These are phyloP conservation scores for Bettongia penicillata DNA, from an alignment of 2,113 vertebrate genomes.

Conservation along the genomic window DNA sequence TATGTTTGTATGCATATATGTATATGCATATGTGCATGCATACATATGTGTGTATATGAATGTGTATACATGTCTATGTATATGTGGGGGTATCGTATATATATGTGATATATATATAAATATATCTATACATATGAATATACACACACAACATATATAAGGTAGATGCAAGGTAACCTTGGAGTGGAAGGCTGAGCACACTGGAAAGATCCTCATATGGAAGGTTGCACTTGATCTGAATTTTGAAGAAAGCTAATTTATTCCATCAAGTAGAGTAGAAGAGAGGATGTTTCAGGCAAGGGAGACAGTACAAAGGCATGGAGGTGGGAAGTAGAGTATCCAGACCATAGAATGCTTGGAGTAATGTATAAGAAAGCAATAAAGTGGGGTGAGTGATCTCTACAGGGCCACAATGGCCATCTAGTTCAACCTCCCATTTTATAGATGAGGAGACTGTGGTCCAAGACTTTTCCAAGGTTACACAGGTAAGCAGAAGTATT, in stretches of 20 bases:
- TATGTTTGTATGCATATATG: not conserved
- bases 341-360: not conserved
- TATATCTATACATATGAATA: not conserved
- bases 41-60: not conserved
- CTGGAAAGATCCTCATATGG: not conserved
- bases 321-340: not conserved
- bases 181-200: not conserved
- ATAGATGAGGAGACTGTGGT: not conserved
- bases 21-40: not conserved
- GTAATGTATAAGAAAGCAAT: not conserved
- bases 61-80: accelerated
- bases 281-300: not conserved
- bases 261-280: not conserved
- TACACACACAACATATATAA: not conserved
- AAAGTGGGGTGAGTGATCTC: not conserved
- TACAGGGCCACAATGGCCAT: not conserved
- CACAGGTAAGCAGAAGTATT: not conserved
- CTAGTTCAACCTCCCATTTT: not conserved
- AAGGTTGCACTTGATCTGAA: not conserved
- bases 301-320: not conserved
- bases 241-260: not conserved
- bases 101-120: not conserved
- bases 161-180: not conserved
- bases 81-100: not conserved
- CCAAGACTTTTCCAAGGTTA: not conserved